A percentile compares a stretch with the other conserved stretches of the same genome.
phyloP scores from a whole-genome alignment of 2,113 vertebrate genomes.

The Tringa solitaria region DNA sequence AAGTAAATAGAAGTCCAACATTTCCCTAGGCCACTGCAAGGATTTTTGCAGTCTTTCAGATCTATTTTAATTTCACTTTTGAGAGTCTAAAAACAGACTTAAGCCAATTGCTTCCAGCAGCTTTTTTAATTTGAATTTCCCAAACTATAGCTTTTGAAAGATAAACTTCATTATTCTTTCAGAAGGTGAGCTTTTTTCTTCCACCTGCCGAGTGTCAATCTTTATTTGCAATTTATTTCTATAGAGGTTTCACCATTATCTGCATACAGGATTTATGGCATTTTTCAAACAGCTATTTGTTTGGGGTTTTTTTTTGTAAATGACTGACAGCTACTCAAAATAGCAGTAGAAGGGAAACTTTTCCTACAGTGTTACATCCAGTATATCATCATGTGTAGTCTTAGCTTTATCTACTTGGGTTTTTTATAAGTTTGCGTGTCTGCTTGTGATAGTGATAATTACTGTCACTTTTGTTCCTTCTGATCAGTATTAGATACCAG shows the following conservation, averaged over 20 bases:
- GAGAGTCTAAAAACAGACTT: background rate
- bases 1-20: background rate
- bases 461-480: background rate
- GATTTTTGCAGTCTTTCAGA: slow-evolving; percentile 25
- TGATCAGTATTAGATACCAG: background rate
- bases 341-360: background rate
- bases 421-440: background rate
- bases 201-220: background rate
- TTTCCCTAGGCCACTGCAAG: slow-evolving; percentile 19
- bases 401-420: background rate
- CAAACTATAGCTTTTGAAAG: background rate
- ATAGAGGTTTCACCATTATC: background rate
- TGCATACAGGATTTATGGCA: background rate
- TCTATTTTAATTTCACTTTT: slow-evolving; percentile 37
- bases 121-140: background rate
- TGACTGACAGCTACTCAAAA: background rate
- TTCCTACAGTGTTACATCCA: background rate
- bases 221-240: background rate
- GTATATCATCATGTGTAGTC: background rate
- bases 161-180: background rate
- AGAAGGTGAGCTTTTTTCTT: background rate
- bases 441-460: background rate
- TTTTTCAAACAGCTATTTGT: background rate
- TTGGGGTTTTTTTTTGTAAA: background rate
- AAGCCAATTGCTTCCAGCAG: background rate